Conservation (phyloP, 2,888 invertebrate genomes). For the Tipula confusa region DNA sequence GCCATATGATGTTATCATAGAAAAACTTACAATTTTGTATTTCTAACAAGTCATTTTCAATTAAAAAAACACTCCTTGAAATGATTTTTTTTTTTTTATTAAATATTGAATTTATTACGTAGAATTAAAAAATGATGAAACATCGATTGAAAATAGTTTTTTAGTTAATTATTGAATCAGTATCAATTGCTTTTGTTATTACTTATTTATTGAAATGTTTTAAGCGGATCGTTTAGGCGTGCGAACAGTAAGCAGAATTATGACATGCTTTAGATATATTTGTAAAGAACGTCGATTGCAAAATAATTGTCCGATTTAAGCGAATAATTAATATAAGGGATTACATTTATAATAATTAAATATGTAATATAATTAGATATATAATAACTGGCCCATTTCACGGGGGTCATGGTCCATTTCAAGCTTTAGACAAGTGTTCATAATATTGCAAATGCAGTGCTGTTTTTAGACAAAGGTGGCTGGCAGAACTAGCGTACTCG, state of each 20-base stretch:
- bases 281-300: no score
- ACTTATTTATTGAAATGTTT: background rate
- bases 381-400: no score
- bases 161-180: constrained; percentile 3
- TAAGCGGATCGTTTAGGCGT: background rate
- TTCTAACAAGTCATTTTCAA: constrained; percentile 9
- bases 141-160: background rate
- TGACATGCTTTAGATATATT: no score
- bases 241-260: background rate
- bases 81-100: background rate
- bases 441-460: no score
- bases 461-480: no score
- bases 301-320: no score
- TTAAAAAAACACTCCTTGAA: constrained; percentile 12
- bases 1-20: background rate
- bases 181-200: background rate
- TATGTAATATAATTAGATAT: no score
- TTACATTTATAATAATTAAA: no score
- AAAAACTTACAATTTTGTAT: background rate
- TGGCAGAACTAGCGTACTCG: no score
- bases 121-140: constrained; percentile 25
- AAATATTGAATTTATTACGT: constrained; percentile 5
- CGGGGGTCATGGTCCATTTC: no score
- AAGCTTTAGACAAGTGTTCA: no score
- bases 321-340: no score